These are phyloP conservation scores for Patella caerulea DNA, from an alignment of 2,888 invertebrate species.

Conservation along the genomic window DNA sequence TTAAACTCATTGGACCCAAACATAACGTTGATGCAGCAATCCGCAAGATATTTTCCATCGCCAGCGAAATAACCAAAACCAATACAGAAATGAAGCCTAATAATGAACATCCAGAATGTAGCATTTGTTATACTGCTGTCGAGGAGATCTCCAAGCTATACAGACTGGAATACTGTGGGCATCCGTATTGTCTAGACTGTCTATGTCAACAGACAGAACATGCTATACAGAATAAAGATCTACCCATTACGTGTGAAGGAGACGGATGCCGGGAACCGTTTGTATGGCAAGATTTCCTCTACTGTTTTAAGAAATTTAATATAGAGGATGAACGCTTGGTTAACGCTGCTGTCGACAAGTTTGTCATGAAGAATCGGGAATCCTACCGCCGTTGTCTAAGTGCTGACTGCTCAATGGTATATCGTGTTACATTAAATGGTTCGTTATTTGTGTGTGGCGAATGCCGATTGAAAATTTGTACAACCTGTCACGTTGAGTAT, in stretches of 20 bases:
- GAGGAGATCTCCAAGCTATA: slow-evolving; percentile 44
- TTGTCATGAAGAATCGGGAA: slow-evolving; percentile 43
- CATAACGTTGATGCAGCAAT: slow-evolving; percentile 37
- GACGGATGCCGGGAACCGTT: slow-evolving; percentile 50
- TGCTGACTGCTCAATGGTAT: slow-evolving; percentile 56
- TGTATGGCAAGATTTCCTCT: slow-evolving; percentile 47
- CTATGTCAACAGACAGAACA: slow-evolving; percentile 40
- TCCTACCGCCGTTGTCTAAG: slow-evolving; percentile 57
- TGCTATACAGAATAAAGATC: slow-evolving; percentile 41
- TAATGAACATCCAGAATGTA: slow-evolving; percentile 47
- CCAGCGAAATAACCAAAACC: not conserved
- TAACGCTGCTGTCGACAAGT: slow-evolving; percentile 45
- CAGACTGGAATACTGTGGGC: slow-evolving; percentile 61
- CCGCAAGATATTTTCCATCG: slow-evolving; percentile 28
- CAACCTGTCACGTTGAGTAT: slow-evolving; percentile 52
- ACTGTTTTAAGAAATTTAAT: slow-evolving; percentile 31
- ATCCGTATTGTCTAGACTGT: slow-evolving; percentile 61
- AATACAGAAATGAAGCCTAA: not conserved
- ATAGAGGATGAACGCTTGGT: slow-evolving; percentile 34
- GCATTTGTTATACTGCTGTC: slow-evolving; percentile 57
- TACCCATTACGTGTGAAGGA: slow-evolving; percentile 57
- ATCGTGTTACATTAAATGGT: slow-evolving; percentile 26
- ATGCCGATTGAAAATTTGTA: slow-evolving; percentile 51
- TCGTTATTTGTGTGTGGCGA: slow-evolving; percentile 44
- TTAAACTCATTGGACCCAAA: slow-evolving; percentile 40